Evolutionary conservation across 2,797 vertebrate genomes (phyloP).

Genomic region (Oreochromis grahami): DNA sequence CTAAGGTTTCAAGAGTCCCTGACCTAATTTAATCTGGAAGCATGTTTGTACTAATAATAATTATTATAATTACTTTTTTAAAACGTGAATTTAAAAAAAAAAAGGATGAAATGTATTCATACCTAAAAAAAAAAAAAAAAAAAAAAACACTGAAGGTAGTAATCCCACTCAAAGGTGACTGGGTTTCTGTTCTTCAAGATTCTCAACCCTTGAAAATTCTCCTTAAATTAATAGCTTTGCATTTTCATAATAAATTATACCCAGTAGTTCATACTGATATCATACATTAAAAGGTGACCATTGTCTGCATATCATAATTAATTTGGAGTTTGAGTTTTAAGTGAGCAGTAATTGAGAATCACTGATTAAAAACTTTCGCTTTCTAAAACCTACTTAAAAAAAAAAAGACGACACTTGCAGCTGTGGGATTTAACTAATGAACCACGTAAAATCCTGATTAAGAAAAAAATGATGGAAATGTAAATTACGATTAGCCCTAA

Average conservation of each 20-base stretch:
- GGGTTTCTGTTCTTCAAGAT: neutral
- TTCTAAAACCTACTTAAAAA: neutral
- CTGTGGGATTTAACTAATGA: neutral
- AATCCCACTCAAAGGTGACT: neutral
- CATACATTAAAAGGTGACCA: neutral
- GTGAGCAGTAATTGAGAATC: neutral
- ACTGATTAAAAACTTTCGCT: neutral
- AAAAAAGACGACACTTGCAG: neutral
- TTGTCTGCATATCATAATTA: neutral
- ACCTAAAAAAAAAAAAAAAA: neutral
- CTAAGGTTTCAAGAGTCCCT: neutral
- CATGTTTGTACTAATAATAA: too few species aligned
- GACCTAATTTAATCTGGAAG: neutral
- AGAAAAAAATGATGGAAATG: neutral
- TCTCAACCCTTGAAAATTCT: neutral
- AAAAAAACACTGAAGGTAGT: neutral
- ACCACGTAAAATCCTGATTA: neutral
- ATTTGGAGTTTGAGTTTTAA: neutral
- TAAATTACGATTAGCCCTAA: neutral
- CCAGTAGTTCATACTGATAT: neutral
- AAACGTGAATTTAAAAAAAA: too few species aligned
- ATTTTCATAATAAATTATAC: neutral
- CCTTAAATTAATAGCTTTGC: neutral
- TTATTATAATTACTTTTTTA: too few species aligned
- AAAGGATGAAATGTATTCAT: neutral